A percentile compares a stretch with the other conserved stretches of the same genome.
phyloP scores from a whole-genome alignment of 2,113 vertebrate genomes.

The Narcine bancroftii region DNA sequence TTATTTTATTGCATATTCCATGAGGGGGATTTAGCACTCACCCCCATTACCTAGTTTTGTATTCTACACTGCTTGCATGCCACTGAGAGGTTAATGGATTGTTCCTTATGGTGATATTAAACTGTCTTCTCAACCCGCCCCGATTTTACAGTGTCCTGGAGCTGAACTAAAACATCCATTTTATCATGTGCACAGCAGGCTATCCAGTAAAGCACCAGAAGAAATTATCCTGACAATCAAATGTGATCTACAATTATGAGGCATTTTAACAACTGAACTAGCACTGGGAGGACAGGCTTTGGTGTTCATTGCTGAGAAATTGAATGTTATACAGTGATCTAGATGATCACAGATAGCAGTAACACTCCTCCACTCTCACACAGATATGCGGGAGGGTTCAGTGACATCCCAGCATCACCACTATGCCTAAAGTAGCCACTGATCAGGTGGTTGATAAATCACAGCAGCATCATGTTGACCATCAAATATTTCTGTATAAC shows the following conservation, averaged over 20 bases:
- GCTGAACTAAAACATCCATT: constrained; percentile 8
- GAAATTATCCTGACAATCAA: constrained; percentile 25
- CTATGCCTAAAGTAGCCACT: neutral
- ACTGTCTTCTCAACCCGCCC: neutral
- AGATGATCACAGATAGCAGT: neutral
- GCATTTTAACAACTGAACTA: constrained; percentile 13
- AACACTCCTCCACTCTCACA: neutral
- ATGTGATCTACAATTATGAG: constrained; percentile 13
- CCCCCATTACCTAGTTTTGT: neutral
- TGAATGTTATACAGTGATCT: neutral
- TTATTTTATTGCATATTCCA: no score
- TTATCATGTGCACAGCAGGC: neutral
- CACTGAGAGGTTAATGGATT: neutral
- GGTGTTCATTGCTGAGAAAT: constrained; percentile 11
- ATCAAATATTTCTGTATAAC: neutral
- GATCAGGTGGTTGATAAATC: neutral
- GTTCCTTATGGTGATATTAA: neutral
- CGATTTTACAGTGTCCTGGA: constrained; percentile 14
- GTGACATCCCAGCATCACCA: neutral
- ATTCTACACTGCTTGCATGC: neutral
- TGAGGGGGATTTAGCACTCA: neutral
- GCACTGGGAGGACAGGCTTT: neutral
- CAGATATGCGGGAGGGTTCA: neutral
- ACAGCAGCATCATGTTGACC: neutral
- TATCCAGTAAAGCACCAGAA: constrained; percentile 2